These are phyloP conservation scores for Erpetoichthys calabaricus DNA, from an alignment of 2,797 vertebrate genomes.

Conservation along the genomic window DNA sequence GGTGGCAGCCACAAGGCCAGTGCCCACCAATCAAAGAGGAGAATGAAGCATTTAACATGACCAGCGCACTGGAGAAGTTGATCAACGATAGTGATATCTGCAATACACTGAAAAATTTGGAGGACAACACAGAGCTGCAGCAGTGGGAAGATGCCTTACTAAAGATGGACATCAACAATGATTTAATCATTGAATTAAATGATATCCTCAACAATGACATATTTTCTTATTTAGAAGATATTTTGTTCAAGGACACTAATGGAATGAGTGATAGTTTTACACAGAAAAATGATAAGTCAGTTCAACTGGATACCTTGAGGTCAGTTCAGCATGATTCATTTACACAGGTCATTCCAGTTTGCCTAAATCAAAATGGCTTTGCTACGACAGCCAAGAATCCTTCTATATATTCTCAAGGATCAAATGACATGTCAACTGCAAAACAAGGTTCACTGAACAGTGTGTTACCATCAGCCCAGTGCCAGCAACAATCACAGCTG, in stretches of 20 bases:
- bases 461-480: no score
- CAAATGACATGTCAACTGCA: no score
- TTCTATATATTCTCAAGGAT: no score
- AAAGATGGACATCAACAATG: conserved; percentile 28
- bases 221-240: conserved; percentile 40
- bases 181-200: conserved; percentile 20
- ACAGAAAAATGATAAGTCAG: neutral
- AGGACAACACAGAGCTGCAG: conserved; percentile 32
- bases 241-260: conserved; percentile 31
- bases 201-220: conserved; percentile 35
- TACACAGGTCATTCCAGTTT: neutral
- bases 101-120: conserved; percentile 20
- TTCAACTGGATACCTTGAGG: neutral
- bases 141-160: conserved; percentile 51
- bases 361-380: conserved; percentile 8
- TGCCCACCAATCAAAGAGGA: conserved; percentile 23
- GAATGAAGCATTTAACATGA: conserved; percentile 33
- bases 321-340: neutral
- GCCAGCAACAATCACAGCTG: no score
- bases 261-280: conserved; percentile 6
- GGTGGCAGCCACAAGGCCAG: conserved; percentile 21
- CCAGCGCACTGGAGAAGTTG: conserved; percentile 48
- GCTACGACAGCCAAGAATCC: neutral
- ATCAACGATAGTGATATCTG: conserved; percentile 26
- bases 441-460: no score